Conservation (phyloP, 2,888 invertebrate species). For the Dione juno region DNA sequence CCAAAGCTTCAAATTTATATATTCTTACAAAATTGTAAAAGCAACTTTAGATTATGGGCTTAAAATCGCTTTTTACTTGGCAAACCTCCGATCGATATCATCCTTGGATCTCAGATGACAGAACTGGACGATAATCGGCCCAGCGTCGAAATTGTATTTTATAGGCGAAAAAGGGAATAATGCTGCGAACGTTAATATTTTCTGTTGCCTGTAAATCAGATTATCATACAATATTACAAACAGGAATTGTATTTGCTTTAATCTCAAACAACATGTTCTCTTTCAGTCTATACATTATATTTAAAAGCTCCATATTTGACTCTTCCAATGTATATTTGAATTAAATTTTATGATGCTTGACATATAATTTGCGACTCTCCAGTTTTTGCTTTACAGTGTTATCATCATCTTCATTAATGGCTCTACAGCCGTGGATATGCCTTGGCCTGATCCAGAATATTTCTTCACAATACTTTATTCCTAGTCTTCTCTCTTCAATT, state of each 20-base stretch:
- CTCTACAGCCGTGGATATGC: no score
- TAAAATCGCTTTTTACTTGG: slow-evolving; percentile 2
- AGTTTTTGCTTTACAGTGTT: no score
- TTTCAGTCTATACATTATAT: background rate
- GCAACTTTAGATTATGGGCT: background rate
- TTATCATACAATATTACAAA: background rate
- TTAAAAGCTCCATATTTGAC: background rate
- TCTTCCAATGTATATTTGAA: background rate
- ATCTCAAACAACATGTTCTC: no score
- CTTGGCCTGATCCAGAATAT: no score
- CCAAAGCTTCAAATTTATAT: slow-evolving; percentile 17
- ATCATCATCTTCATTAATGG: no score
- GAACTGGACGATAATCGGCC: slow-evolving; percentile 27
- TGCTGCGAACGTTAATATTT: background rate
- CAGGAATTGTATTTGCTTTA: background rate
- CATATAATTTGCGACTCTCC: no score
- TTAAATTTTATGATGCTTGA: no score
- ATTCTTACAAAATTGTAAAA: background rate
- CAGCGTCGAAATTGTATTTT: slow-evolving; percentile 28
- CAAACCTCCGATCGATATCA: slow-evolving; percentile 24
- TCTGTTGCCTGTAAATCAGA: slow-evolving; percentile 2
- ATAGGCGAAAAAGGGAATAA: slow-evolving; percentile 20
- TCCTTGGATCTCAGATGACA: slow-evolving; percentile 31
- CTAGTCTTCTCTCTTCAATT: no score
- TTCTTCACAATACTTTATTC: no score